Percentiles rank a stretch among this genome's conserved stretches.
Conservation (phyloP, 1,140 invertebrate genomes). For the Drosophila novamexicana region DNA sequence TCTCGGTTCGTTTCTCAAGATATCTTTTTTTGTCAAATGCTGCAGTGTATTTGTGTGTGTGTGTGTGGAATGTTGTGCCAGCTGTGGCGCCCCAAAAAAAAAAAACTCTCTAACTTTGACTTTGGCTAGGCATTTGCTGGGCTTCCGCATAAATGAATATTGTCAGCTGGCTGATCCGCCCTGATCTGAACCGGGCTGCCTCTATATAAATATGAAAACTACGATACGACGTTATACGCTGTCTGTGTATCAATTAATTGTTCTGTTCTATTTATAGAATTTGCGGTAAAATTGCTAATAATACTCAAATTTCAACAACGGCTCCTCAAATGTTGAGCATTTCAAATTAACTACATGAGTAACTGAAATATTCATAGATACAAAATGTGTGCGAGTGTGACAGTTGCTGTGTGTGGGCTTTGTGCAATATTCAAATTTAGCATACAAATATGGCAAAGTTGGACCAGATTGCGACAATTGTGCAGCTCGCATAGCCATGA, state of each 20-base stretch:
- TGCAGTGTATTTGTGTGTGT: background rate
- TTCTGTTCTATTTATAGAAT: slow-evolving; percentile 76
- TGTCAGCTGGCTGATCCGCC: slow-evolving; percentile 14
- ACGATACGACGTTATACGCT: slow-evolving; percentile 23
- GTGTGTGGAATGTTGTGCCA: slow-evolving; percentile 29
- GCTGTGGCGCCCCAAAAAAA: slow-evolving; percentile 16
- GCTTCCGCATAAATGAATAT: slow-evolving; percentile 40
- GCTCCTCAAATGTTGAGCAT: slow-evolving; percentile 29
- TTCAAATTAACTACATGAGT: slow-evolving; percentile 48
- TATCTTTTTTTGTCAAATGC: slow-evolving; percentile 15
- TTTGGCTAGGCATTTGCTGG: slow-evolving; percentile 32
- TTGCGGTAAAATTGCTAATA: slow-evolving; percentile 79
- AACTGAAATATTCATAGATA: slow-evolving; percentile 16
- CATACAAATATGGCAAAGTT: slow-evolving; percentile 44
- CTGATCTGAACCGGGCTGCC: background rate
- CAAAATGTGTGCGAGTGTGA: slow-evolving; percentile 1
- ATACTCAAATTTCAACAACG: slow-evolving; percentile 75
- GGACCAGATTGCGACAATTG: slow-evolving; percentile 50
- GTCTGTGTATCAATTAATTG: slow-evolving; percentile 75
- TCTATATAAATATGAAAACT: slow-evolving; percentile 36
- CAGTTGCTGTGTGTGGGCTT: slow-evolving; percentile 31
- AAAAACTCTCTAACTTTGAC: slow-evolving; percentile 32
- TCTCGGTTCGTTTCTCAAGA: slow-evolving; percentile 11
- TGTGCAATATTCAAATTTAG: slow-evolving; percentile 37
- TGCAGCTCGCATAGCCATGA: slow-evolving; percentile 29